phyloP scores from a whole-genome alignment of 2,888 invertebrate genomes.

The Drosophila testacea region DNA sequence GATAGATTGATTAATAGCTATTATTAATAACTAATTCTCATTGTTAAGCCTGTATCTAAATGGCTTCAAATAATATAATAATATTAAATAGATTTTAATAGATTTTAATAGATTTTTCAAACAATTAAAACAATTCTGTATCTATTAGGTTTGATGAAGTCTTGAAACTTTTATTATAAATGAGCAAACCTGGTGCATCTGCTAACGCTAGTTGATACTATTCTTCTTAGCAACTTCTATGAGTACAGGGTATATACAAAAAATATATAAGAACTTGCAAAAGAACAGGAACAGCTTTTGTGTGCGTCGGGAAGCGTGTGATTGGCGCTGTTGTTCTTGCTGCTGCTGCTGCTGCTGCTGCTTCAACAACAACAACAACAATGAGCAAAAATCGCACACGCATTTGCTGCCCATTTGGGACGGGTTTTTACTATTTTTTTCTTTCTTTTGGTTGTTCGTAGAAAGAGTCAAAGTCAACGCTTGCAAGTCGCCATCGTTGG shows the following conservation, averaged over 20 bases:
- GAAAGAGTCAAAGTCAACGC: constrained; percentile 69
- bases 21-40: too few relatives aligned
- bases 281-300: constrained; percentile 72
- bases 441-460: constrained; percentile 11
- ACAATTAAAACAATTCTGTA: too few relatives aligned
- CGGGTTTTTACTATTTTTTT: constrained; percentile 42
- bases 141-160: too few relatives aligned
- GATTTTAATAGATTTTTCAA: too few relatives aligned
- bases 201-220: neutral
- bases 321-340: constrained; percentile 63
- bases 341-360: constrained; percentile 46
- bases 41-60: too few relatives aligned
- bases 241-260: constrained; percentile 22
- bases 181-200: too few relatives aligned
- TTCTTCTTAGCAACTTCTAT: neutral
- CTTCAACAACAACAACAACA: constrained; percentile 25
- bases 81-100: too few relatives aligned
- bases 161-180: too few relatives aligned
- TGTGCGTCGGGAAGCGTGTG: constrained; percentile 71
- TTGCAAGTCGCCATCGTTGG: constrained; percentile 64
- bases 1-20: too few relatives aligned
- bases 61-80: too few relatives aligned
- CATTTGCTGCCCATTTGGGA: constrained; percentile 52
- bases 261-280: constrained; percentile 57
- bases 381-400: constrained; percentile 50